Base-by-base conservation (phyloP, 2,888 invertebrate species). In the Aquatica leii region DNA sequence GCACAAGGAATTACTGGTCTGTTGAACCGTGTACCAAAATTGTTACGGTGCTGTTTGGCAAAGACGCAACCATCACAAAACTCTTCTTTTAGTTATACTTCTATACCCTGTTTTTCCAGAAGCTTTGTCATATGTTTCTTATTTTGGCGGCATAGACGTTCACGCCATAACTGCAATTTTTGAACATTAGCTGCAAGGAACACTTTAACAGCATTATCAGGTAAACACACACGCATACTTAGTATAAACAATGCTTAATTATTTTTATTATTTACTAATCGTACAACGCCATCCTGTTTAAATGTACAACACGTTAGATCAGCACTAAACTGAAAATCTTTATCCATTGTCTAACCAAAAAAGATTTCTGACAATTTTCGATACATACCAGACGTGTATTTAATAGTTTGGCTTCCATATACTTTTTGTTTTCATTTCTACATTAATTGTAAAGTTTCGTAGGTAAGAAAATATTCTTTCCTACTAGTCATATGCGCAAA, bases 301-400 rank as follows among this genome's bases (percentile, higher is more conserved):
- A 31, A 31, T 31, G 9, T 31, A 31, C 41, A 43, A 3, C 41
- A 1, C n/a, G 8, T 43, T 43, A 17, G 14, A 43, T 43, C 41
- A n/a, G 37, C 37, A n/a, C 12, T 5, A 9, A 37, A 37, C 11
- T 9, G n/a, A n/a, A 37, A 37, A 37, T 12, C 37, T n/a, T 37
- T 9, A 12, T 3, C n/a, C 11, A 37, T 31, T 50, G 49, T 24
- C 12, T 49, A 14, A 24, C 49, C 24, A 49, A 49, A 49, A 49
- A n/a, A 49, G 9, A n/a, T 49, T 49, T 49, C 24, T 20, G 2
- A 12, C 8, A 12, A 50, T 31, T 50, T 50, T 14, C n/a, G 31
- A 31, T 8, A 50, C 31, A 24, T 49, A 49, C 49, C 49, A 49
- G 5, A 49, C 49, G 14, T 24, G 3, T 49, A n/a, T n/a, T n/a